These are phyloP conservation scores for Drosophila arizonae DNA, from an alignment of 1,140 invertebrate genomes.

Conservation along the genomic window DNA sequence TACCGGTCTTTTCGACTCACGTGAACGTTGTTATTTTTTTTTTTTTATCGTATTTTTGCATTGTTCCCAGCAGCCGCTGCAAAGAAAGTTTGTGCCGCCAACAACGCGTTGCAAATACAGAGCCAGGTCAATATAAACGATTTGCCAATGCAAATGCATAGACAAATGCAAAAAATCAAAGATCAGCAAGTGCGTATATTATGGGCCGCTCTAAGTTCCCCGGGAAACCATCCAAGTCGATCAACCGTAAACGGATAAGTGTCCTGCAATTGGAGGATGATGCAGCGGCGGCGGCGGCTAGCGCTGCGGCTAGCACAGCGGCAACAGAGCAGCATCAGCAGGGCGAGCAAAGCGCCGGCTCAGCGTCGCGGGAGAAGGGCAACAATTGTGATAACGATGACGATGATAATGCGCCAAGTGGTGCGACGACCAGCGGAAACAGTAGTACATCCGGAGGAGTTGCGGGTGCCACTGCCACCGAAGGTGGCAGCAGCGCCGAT, in stretches of 20 bases:
- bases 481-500: slow-evolving; percentile 31
- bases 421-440: slow-evolving; percentile 38
- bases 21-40: slow-evolving; percentile 39
- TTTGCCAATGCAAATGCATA: slow-evolving; percentile 43
- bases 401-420: slow-evolving; percentile 70
- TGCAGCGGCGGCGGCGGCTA: slow-evolving; percentile 49
- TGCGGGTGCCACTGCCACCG: slow-evolving; percentile 10
- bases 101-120: slow-evolving; percentile 5
- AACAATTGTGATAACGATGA: slow-evolving; percentile 80
- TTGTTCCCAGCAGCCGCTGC: slow-evolving; percentile 25
- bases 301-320: slow-evolving; percentile 25
- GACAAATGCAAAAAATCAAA: slow-evolving; percentile 34
- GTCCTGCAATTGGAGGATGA: slow-evolving; percentile 86
- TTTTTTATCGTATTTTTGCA: slow-evolving; percentile 12
- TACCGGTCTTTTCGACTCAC: slow-evolving; percentile 69
- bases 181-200: slow-evolving; percentile 65
- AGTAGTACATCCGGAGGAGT: slow-evolving; percentile 16
- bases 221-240: slow-evolving; percentile 92
- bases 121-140: slow-evolving; percentile 21
- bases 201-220: slow-evolving; percentile 88
- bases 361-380: slow-evolving; percentile 60
- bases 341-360: slow-evolving; percentile 49
- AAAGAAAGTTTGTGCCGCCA: slow-evolving; percentile 48
- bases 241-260: slow-evolving; percentile 91
- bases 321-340: slow-evolving; percentile 47